phyloP scores from a whole-genome alignment of 2,888 invertebrate genomes.

The Scaptomyza caliginosa region DNA sequence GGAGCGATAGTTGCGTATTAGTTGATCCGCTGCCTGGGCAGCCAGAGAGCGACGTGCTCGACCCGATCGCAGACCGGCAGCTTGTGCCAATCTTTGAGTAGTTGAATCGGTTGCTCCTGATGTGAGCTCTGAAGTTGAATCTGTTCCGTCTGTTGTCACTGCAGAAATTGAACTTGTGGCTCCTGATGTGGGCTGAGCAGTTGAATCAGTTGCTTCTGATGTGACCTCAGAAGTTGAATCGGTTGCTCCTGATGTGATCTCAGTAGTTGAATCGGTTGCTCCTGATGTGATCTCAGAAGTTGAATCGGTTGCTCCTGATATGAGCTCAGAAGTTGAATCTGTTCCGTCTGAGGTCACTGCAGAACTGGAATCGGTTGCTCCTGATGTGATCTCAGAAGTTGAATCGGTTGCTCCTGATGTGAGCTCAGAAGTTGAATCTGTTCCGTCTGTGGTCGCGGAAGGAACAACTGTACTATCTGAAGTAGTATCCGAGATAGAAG shows the following conservation, averaged over 20 bases:
- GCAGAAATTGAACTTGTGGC: background rate
- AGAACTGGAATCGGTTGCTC: background rate
- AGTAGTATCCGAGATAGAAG: background rate
- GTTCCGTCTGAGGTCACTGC: background rate
- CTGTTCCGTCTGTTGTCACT: background rate
- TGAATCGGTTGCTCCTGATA: background rate
- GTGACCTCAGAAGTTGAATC: slow-evolving; percentile 3
- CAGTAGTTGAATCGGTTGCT: background rate
- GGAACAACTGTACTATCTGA: too few species aligned
- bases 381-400: background rate
- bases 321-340: background rate
- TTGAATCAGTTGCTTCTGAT: background rate
- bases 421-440: background rate
- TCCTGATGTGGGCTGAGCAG: background rate
- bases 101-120: background rate
- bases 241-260: background rate
- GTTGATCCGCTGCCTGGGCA: slow-evolving; percentile 53
- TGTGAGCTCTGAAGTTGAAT: too few species aligned
- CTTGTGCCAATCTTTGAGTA: background rate
- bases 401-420: slow-evolving; percentile 3
- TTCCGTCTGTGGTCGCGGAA: background rate
- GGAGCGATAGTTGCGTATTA: slow-evolving; percentile 68
- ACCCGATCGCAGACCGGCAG: background rate
- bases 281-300: background rate
- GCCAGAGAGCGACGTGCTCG: slow-evolving; percentile 46